phyloP scores from a whole-genome alignment of 2,888 invertebrate genomes.

The Drosophila quinaria region DNA sequence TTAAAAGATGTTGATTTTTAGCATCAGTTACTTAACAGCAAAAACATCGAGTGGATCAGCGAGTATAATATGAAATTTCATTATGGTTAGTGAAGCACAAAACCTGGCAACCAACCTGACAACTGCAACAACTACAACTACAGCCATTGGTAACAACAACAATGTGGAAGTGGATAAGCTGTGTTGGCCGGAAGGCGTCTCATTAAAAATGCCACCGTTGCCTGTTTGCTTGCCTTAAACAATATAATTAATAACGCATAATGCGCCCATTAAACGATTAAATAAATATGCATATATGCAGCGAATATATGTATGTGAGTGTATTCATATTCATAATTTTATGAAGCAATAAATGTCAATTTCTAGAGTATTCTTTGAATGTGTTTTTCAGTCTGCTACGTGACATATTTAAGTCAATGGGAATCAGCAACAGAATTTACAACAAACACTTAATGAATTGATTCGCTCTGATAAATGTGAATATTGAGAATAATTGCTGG shows the following conservation, averaged over 20 bases:
- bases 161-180: background rate
- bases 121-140: background rate
- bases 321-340: conserved; percentile 7
- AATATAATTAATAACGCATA: conserved; percentile 50
- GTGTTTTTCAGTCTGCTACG: background rate
- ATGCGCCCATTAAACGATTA: conserved; percentile 49
- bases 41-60: conserved; percentile 8
- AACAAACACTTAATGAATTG: background rate
- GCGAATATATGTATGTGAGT: conserved; percentile 15
- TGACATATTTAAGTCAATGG: conserved; percentile 32
- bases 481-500: conserved; percentile 23
- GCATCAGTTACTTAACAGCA: conserved; percentile 36
- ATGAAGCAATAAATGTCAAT: conserved; percentile 9
- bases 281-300: conserved; percentile 33
- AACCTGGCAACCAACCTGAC: conserved; percentile 1
- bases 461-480: conserved; percentile 11
- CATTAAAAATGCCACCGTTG: conserved; percentile 28
- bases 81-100: conserved; percentile 27
- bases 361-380: background rate
- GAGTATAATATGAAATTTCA: conserved; percentile 19
- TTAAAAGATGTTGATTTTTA: conserved; percentile 51
- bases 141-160: background rate
- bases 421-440: conserved; percentile 6
- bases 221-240: conserved; percentile 32
- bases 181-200: conserved; percentile 10